Base-by-base conservation (phyloP, 2,797 vertebrate genomes). In the Helostoma temminkii region DNA sequence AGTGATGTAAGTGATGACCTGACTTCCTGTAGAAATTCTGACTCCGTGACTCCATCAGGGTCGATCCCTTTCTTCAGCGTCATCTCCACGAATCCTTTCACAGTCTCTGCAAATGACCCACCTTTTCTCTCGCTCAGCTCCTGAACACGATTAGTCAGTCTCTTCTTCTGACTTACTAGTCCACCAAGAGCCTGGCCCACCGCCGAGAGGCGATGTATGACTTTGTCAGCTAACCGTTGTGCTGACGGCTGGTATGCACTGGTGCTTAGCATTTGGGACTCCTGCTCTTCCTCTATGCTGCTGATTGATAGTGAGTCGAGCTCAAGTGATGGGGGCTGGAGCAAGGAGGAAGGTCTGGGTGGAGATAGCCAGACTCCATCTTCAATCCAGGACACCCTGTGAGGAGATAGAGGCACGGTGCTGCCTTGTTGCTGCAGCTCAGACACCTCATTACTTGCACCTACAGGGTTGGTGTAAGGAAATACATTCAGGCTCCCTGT, bases 371-470 rank as follows among this genome's bases (percentile, higher is more conserved):
- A 96, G 41, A 89, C 68, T 0, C 88, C 90, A 8, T 92, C 92
- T 79, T 96, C 94, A 0, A 96, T 91, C 96, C 96, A 97, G 42
- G 96, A 96, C 42, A 95, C 96, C 4, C 94, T 84, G 81, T 96
- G 94, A 5, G 93, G 95, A 21, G 83, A 81, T 26, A 82, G 84
- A n/a, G 86, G 90, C 6, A 80, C 34, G 0, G 85, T 79, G 58
- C 89, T 88, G 70, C 78, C 67, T 0, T 82, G 69, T 1, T 25
- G 74, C 64, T 71, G 87, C n/a, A 53, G n/a, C 69, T 91, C 89
- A 0, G 63, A 45, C 1, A 5, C 19, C 0, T 16, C 3, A 21
- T n/a, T 3, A 4, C 34, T 28, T 11, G 8, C 9, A 18, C 15
- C 22, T 36, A 43, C 53, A 3, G 75, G 41, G 25, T 47, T 48